A percentile compares a stretch with the other conserved stretches of the same genome.
These are phyloP conservation scores for Dryoscopus gambensis DNA, from an alignment of 2,113 vertebrate species.

Conservation along the genomic window DNA sequence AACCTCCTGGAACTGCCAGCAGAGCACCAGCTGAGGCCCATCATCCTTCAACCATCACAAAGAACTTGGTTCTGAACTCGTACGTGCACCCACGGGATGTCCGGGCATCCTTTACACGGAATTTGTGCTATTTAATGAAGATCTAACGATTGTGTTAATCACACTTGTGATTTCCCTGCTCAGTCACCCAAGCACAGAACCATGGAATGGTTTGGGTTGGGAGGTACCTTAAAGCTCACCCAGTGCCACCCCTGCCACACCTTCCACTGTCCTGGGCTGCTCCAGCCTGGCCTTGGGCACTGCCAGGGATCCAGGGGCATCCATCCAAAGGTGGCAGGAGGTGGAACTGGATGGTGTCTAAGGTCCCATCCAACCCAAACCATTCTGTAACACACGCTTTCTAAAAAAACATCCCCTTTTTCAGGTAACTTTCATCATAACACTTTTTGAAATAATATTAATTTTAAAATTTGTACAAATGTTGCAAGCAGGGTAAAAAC, in stretches of 20 bases:
- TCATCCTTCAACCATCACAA: neutral
- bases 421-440: neutral
- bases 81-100: fast-evolving
- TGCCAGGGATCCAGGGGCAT: neutral
- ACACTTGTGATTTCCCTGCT: neutral
- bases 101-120: fast-evolving
- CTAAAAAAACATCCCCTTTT: neutral
- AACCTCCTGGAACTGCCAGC: neutral
- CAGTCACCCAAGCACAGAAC: fast-evolving
- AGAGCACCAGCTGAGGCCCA: neutral
- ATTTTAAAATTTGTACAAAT: fast-evolving
- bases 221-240: fast-evolving
- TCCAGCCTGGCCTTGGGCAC: neutral
- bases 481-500: neutral
- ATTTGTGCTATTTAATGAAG: neutral
- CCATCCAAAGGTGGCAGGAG: neutral
- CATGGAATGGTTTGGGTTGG: neutral
- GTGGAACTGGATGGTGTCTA: neutral
- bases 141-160: neutral
- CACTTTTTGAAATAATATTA: fast-evolving
- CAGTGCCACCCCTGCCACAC: neutral
- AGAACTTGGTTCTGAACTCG: neutral
- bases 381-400: neutral
- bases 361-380: neutral
- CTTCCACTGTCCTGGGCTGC: neutral